Evolutionary conservation across 2,113 vertebrate genomes (phyloP).

Genomic region (Corythoichthys haematopterus): DNA sequence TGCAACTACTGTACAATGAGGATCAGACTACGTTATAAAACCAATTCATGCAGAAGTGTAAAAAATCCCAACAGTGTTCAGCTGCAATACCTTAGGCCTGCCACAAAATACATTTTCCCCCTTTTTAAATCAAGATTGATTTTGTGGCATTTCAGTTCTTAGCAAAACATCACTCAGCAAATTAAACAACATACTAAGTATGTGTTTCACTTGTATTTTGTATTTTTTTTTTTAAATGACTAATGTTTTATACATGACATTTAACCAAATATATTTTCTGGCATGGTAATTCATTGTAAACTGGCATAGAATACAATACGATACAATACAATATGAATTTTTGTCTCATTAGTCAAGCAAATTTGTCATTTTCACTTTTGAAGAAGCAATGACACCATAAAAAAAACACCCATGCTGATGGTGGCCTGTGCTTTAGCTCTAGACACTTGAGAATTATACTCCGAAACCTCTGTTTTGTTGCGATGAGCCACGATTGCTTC

Average conservation of each 20-base stretch:
- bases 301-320: not conserved
- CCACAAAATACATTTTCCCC: too few species aligned
- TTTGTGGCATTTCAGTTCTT: not conserved
- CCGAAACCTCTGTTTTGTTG: not conserved
- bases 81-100: not conserved
- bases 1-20: too few species aligned
- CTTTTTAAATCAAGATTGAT: not conserved
- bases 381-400: not conserved
- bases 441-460: not conserved
- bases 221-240: not conserved
- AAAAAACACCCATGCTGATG: not conserved
- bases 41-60: too few species aligned
- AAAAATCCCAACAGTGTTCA: too few species aligned
- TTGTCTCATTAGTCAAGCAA: not conserved
- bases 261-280: not conserved
- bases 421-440: not conserved
- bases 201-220: not conserved
- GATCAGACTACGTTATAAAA: too few species aligned
- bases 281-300: not conserved
- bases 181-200: not conserved
- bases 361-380: not conserved
- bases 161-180: not conserved
- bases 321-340: not conserved
- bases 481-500: not conserved
- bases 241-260: not conserved